These are phyloP conservation scores for Ormyrus nitidulus DNA, from an alignment of 2,888 invertebrate species.

Conservation along the genomic window DNA sequence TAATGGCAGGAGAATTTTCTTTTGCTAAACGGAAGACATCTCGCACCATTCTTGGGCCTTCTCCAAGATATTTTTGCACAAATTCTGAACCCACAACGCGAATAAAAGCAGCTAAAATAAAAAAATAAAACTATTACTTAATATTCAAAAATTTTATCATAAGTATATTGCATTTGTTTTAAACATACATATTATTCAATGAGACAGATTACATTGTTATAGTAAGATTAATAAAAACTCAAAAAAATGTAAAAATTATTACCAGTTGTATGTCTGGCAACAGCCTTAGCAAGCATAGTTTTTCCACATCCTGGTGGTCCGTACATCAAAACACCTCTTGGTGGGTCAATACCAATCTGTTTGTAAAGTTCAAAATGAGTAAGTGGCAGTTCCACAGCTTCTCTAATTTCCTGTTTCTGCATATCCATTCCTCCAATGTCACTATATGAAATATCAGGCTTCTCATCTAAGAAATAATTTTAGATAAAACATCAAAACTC, in stretches of 20 bases:
- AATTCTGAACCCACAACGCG: constrained; percentile 99
- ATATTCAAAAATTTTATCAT: no score
- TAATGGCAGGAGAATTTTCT: constrained; percentile 99
- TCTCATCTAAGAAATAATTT: constrained; percentile 84
- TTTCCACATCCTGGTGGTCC: constrained; percentile 99
- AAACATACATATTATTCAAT: no score
- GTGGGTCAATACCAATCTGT: constrained; percentile 99
- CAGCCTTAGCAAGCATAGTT: constrained; percentile 99
- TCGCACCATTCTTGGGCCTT: constrained; percentile 99
- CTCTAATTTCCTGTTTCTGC: constrained; percentile 99
- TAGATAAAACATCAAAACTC: constrained; percentile 1
- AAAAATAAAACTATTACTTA: constrained; percentile 19
- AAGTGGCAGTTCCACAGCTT: constrained; percentile 97
- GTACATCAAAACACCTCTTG: constrained; percentile 98
- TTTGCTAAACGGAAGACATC: constrained; percentile 99
- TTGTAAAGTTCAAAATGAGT: constrained; percentile 99
- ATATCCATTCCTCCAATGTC: constrained; percentile 99
- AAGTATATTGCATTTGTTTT: no score
- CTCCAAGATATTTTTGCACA: constrained; percentile 99
- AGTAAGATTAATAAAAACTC: constrained; percentile 12
- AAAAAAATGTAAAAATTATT: constrained; percentile 40
- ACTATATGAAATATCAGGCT: constrained; percentile 97
- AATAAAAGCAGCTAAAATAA: constrained; percentile 91
- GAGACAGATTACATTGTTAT: no score
- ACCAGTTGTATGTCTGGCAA: constrained; percentile 98